These are phyloP conservation scores for Drosophila anomalata DNA, from an alignment of 2,888 invertebrate genomes.

Conservation along the genomic window DNA sequence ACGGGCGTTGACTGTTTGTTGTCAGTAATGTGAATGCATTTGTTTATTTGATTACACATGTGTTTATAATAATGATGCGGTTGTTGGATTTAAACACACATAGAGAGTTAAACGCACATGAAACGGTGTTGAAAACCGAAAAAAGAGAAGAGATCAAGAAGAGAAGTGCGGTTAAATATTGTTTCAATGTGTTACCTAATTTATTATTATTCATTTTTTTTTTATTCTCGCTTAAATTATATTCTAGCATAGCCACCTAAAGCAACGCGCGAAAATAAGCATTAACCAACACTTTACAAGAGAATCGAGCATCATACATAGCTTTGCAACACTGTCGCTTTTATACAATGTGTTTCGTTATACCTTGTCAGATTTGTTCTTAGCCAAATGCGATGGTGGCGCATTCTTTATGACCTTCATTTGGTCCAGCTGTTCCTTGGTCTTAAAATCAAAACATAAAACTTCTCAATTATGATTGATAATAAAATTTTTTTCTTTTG, in stretches of 20 bases:
- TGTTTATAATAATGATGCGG: slow-evolving; percentile 47
- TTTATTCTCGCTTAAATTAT: slow-evolving; percentile 17
- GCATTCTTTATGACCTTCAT: slow-evolving; percentile 93
- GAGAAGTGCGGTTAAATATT: slow-evolving; percentile 72
- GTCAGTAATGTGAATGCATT: slow-evolving; percentile 40
- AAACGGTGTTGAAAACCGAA: slow-evolving; percentile 53
- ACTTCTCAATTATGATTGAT: neutral
- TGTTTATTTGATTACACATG: slow-evolving; percentile 36
- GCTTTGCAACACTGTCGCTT: slow-evolving; percentile 14
- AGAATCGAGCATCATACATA: slow-evolving; percentile 40
- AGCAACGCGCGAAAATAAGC: slow-evolving; percentile 43
- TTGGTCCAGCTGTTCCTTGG: slow-evolving; percentile 85
- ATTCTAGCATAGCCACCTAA: slow-evolving; percentile 21
- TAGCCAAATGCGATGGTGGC: slow-evolving; percentile 93
- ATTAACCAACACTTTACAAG: slow-evolving; percentile 69
- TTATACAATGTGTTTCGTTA: slow-evolving; percentile 60
- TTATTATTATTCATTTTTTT: slow-evolving; percentile 44
- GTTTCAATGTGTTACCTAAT: slow-evolving; percentile 41
- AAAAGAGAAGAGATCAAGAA: slow-evolving; percentile 57
- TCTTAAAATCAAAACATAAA: slow-evolving; percentile 85
- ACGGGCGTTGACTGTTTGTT: slow-evolving; percentile 93
- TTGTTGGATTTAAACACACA: slow-evolving; percentile 47
- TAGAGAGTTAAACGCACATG: slow-evolving; percentile 60
- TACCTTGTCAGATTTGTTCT: slow-evolving; percentile 94
- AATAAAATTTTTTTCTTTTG: too few species aligned